phyloP scores from a whole-genome alignment of 2,797 vertebrate genomes.

The Oceanodroma leucorhoa region DNA sequence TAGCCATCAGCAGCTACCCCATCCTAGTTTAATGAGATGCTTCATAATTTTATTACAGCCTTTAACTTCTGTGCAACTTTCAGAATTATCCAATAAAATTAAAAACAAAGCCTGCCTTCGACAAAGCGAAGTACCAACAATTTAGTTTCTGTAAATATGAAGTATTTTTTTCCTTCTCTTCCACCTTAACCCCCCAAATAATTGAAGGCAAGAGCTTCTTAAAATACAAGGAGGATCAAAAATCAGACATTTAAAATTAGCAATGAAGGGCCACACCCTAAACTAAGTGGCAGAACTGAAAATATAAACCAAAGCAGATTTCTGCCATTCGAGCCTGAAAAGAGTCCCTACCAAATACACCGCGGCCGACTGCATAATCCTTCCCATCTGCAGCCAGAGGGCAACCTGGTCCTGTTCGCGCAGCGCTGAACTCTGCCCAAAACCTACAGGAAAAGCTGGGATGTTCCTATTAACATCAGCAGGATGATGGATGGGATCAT shows the following conservation, averaged over 20 bases:
- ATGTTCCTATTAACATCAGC: neutral
- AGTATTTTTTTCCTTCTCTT: neutral
- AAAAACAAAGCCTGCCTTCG: neutral
- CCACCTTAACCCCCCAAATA: neutral
- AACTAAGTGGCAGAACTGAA: neutral
- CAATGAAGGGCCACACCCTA: neutral
- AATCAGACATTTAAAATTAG: neutral
- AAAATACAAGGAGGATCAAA: neutral
- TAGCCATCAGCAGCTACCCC: neutral
- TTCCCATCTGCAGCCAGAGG: neutral
- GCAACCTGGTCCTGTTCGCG: neutral
- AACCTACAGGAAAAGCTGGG: neutral
- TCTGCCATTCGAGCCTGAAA: neutral
- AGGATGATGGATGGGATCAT: constrained; percentile 2
- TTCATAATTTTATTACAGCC: constrained; percentile 21
- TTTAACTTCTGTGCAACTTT: constrained; percentile 35
- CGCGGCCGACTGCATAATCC: neutral
- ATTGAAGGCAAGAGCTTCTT: neutral
- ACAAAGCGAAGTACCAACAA: neutral
- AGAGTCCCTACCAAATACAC: neutral
- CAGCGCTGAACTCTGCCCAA: neutral
- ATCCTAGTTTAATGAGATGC: constrained; percentile 25
- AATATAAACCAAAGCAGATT: neutral
- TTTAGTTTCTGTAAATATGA: neutral
- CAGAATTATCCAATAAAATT: neutral